Conservation (phyloP, 2,888 invertebrate genomes). For the Papilio elwesi region DNA sequence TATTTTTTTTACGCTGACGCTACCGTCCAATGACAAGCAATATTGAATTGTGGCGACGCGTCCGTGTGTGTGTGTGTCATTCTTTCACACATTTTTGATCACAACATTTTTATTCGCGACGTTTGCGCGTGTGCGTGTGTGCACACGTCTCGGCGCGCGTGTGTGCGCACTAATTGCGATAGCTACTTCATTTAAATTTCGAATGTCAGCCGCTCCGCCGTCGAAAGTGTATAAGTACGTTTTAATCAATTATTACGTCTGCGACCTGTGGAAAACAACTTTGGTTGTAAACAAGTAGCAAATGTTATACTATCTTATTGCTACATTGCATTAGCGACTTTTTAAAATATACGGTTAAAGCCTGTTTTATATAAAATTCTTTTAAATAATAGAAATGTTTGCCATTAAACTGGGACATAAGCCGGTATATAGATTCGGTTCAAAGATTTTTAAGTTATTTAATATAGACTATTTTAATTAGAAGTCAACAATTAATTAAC, state of each 20-base stretch:
- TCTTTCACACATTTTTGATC: constrained; percentile 82
- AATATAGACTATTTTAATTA: neutral
- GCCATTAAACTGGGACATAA: no score
- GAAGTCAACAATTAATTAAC: neutral
- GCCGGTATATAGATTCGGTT: no score
- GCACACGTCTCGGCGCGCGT: constrained; percentile 46
- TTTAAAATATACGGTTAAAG: neutral
- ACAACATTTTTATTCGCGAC: constrained; percentile 76
- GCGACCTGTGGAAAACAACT: constrained; percentile 20
- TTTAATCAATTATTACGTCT: constrained; percentile 45
- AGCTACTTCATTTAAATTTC: constrained; percentile 84
- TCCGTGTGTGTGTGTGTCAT: constrained; percentile 70
- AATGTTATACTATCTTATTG: neutral
- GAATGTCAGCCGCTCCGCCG: constrained; percentile 69
- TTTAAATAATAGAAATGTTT: no score
- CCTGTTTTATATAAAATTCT: no score
- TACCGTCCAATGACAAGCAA: constrained; percentile 76
- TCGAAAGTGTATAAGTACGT: constrained; percentile 61
- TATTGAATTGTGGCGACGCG: constrained; percentile 77
- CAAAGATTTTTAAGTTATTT: neutral
- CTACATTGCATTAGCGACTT: neutral
- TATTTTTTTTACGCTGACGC: constrained; percentile 58
- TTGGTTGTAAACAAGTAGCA: constrained; percentile 7
- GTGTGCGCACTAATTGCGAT: constrained; percentile 80
- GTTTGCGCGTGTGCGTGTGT: constrained; percentile 61